A percentile compares a stretch with the other conserved stretches of the same genome.
Conservation (phyloP, 2,113 vertebrate species). For the Phrynosoma blainvillii region DNA sequence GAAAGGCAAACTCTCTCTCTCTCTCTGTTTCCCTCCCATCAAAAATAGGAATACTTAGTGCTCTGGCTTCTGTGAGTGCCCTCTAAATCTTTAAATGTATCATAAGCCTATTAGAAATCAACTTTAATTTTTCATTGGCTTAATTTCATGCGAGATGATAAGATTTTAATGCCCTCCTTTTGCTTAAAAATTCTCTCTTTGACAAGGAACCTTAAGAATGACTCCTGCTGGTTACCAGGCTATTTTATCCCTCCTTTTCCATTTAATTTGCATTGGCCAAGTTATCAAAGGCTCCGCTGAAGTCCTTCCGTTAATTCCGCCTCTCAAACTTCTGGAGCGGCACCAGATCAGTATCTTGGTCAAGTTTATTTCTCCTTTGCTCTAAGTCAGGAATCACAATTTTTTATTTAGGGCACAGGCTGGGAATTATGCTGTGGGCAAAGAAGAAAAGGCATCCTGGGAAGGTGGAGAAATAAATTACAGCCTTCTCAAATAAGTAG, state of each 20-base stretch:
- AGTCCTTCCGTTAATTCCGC: slow-evolving; percentile 63
- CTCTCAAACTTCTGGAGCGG: slow-evolving; percentile 33
- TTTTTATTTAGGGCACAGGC: slow-evolving; percentile 17
- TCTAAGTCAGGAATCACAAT: slow-evolving; percentile 13
- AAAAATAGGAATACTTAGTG: slow-evolving; percentile 50
- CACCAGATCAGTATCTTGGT: slow-evolving; percentile 32
- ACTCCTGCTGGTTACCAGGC: slow-evolving; percentile 63
- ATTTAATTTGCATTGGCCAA: slow-evolving; percentile 66
- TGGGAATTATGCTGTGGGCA: neutral
- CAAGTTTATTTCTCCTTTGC: slow-evolving; percentile 49
- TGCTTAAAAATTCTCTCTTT: slow-evolving; percentile 88
- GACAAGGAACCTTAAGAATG: slow-evolving; percentile 84
- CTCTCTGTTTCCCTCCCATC: neutral
- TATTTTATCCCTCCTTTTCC: slow-evolving; percentile 48
- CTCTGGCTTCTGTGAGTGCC: slow-evolving; percentile 45
- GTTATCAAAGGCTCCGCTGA: slow-evolving; percentile 72
- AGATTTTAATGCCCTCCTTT: slow-evolving; percentile 85
- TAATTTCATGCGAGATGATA: slow-evolving; percentile 88
- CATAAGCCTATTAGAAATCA: slow-evolving; percentile 78
- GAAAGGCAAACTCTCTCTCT: neutral
- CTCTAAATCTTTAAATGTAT: slow-evolving; percentile 65
- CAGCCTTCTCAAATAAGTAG: neutral
- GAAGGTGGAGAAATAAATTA: too few relatives aligned
- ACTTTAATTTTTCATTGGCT: slow-evolving; percentile 86
- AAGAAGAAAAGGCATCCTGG: neutral